Evolutionary conservation across 2,113 vertebrate species (phyloP).

Genomic region (Porphyrio hochstetteri): DNA sequence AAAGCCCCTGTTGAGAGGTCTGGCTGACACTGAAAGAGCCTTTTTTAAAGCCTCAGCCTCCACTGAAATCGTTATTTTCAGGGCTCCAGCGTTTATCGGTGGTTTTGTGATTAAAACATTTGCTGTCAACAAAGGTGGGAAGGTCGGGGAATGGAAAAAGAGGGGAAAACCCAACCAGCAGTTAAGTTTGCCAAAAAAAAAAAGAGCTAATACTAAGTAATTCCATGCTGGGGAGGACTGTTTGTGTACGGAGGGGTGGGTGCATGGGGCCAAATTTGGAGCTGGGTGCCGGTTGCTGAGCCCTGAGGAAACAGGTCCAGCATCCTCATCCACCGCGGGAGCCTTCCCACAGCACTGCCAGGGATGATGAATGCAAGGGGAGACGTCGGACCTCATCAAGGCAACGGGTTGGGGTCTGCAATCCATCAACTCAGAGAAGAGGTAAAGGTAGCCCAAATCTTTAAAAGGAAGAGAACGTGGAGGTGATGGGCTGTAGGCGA

Average conservation of each 20-base stretch:
- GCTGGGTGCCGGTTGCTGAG: not conserved
- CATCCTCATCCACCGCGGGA: accelerated
- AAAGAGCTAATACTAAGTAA: not conserved
- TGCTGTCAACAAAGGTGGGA: not conserved
- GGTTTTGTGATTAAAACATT: not conserved
- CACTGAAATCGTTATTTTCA: not conserved
- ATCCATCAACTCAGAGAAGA: not conserved
- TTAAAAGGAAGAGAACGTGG: not conserved
- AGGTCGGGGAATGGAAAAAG: not conserved
- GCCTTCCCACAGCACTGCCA: not conserved
- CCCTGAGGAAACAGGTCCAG: not conserved
- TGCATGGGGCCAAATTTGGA: not conserved
- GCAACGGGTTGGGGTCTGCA: not conserved
- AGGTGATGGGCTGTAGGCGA: not conserved
- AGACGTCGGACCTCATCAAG: not conserved
- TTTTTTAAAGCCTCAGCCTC: not conserved
- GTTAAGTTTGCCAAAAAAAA: not conserved
- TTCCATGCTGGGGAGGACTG: not conserved
- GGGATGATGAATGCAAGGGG: not conserved
- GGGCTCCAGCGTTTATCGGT: not conserved
- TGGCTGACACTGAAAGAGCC: not conserved
- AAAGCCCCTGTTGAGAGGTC: not conserved
- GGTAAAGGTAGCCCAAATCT: not conserved
- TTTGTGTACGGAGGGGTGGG: not conserved
- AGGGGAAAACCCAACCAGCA: not conserved